Percentiles rank a stretch among this genome's conserved stretches.
phyloP scores from a whole-genome alignment of 2,113 vertebrate genomes.

The Sinocyclocheilus grahami region DNA sequence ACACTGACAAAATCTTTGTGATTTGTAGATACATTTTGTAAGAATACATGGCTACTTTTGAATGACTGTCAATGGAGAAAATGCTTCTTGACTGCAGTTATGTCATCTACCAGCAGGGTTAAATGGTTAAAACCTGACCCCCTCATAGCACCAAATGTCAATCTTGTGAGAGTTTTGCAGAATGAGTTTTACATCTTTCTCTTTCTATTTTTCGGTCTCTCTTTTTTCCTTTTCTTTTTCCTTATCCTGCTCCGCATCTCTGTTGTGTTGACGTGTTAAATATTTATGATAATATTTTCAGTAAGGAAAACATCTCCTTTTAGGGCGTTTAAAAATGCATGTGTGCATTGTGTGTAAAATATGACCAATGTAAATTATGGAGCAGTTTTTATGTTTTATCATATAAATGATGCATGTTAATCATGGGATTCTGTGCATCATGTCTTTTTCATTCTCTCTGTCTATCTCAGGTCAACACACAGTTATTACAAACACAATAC shows the following conservation, averaged over 20 bases:
- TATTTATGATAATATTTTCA: conserved; percentile 43
- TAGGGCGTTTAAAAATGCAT: conserved; percentile 26
- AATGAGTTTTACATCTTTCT: not conserved
- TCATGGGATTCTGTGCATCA: not conserved
- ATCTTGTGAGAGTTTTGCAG: not conserved
- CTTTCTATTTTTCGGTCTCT: not conserved
- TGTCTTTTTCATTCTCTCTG: not conserved
- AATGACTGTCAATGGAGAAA: no score
- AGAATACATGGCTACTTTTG: no score
- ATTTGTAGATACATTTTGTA: no score
- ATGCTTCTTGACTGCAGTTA: not conserved
- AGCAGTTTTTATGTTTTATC: conserved; percentile 37
- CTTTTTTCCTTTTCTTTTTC: not conserved
- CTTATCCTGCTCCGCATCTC: not conserved
- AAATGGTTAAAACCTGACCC: not conserved
- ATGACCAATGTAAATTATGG: conserved; percentile 33
- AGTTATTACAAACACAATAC: not conserved
- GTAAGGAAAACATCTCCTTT: conserved; percentile 20
- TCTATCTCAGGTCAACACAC: not conserved
- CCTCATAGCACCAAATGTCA: not conserved
- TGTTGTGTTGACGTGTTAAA: conserved; percentile 14
- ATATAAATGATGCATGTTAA: conserved; percentile 28
- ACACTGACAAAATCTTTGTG: not conserved
- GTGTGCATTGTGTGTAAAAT: conserved; percentile 29
- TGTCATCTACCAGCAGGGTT: not conserved